phyloP scores from a whole-genome alignment of 64 coral and sea anemone species.

The Pachyseris speciosa region DNA sequence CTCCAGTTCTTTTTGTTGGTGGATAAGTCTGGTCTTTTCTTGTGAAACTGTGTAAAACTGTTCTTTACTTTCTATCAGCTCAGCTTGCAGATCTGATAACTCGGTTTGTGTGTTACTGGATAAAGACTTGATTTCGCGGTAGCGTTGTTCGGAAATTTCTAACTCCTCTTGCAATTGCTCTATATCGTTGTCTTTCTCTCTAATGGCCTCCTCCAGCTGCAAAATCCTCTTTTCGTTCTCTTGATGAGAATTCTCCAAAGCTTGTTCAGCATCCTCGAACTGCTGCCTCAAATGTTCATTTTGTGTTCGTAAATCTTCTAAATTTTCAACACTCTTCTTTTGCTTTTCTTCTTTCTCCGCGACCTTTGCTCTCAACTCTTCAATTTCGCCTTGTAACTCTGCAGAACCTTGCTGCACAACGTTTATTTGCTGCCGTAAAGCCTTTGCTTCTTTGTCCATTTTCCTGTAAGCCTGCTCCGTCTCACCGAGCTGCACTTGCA shows the following conservation, averaged over 20 bases:
- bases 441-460: not conserved
- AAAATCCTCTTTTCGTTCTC: conserved; percentile 56
- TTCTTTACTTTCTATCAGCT: conserved; percentile 45
- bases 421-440: not conserved
- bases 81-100: conserved; percentile 38
- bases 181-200: conserved; percentile 52
- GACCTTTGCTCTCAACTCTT: conserved; percentile 26
- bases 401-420: conserved; percentile 24
- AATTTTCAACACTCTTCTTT: conserved; percentile 18
- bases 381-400: conserved; percentile 55
- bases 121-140: conserved; percentile 36
- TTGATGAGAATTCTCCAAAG: conserved; percentile 33
- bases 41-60: conserved; percentile 44
- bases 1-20: not conserved
- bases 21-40: conserved; percentile 21
- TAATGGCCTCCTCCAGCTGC: conserved; percentile 7
- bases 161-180: conserved; percentile 42
- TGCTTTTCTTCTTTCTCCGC: conserved; percentile 33
- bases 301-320: conserved; percentile 32
- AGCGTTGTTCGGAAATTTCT: conserved; percentile 33
- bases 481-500: conserved; percentile 3
- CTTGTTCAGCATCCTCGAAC: conserved; percentile 30
- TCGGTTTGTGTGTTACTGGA: conserved; percentile 23
- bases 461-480: not conserved
- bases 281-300: conserved; percentile 64